Base-by-base conservation (phyloP, 1,140 invertebrate species). In the Brachionus asplanchnoidis region DNA sequence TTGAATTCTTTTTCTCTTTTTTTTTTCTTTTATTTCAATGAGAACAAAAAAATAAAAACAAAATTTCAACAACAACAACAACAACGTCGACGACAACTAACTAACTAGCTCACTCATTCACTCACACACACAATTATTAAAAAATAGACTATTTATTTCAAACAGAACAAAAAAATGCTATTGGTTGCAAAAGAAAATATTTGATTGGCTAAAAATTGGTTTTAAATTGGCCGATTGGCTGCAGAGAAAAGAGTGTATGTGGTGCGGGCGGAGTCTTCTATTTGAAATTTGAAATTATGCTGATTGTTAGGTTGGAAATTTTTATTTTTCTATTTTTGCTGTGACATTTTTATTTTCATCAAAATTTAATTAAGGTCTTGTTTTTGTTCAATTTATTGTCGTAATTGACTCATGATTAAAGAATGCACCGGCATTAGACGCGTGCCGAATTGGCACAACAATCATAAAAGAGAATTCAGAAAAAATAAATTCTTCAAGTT, bases 1-100 rank as follows among this genome's bases (percentile, higher is more conserved):
- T 73, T 73, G 68, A 73, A 73, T 40, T 73, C 40, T 73, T 40
- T 73, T 73, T 73, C 68, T 73, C 20, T 73, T 73, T 36, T 36
- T 73, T 73, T 40, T 73, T 73, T 73, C 68, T 73, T 73, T 73
- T 73, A 73, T 73, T 73, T 73, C 68, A 73, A 73, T 73, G 68
- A 73, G 68, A 73, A 73, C 68, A 73, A 73, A 73, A 73, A 73
- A 73, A 73, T 40, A 73, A 73, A 73, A 73, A 73, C 68, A 73
- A 73, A 73, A 73, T 73, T 73, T 73, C 68, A 73, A 73, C 68
- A 73, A 73, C 68, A 73, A 70, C 66, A 70, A 73, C 68, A 73
- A 73, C 68, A 73, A 40, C 32, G 66, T 68, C 66, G 66, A 68
- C 66, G 66, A 68, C 66, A 40, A 73, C 68, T 28, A 32, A 73